Percentiles rank a stretch among this genome's conserved stretches.
These are phyloP conservation scores for Diorhabda sublineata DNA, from an alignment of 1,140 invertebrate species.

Conservation along the genomic window DNA sequence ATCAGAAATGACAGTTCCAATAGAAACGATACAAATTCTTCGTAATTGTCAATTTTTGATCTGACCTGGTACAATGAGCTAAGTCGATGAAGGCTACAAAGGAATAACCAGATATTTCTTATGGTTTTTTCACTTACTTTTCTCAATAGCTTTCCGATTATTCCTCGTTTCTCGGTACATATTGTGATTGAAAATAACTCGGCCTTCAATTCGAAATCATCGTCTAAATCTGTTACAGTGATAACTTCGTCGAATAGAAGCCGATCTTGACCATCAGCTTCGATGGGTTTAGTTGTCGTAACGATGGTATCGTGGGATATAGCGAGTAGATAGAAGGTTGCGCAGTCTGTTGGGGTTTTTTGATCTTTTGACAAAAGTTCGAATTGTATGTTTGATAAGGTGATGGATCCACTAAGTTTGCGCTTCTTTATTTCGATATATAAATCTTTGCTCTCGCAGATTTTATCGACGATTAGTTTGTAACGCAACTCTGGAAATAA, in stretches of 20 bases:
- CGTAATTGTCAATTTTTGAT: too few relatives aligned
- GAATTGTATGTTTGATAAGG: slow-evolving; percentile 20
- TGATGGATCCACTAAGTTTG: slow-evolving; percentile 8
- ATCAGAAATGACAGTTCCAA: too few relatives aligned
- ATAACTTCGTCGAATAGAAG: slow-evolving; percentile 11
- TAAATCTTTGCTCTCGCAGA: slow-evolving; percentile 14
- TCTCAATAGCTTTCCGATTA: background rate
- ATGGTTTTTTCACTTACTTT: background rate
- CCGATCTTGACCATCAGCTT: background rate
- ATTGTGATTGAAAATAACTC: slow-evolving; percentile 22
- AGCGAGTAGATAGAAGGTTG: slow-evolving; percentile 18
- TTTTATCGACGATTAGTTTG: slow-evolving; percentile 18
- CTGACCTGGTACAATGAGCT: too few relatives aligned
- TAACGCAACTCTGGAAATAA: slow-evolving; percentile 20
- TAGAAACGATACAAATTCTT: too few relatives aligned
- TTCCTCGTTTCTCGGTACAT: slow-evolving; percentile 8
- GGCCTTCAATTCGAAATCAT: slow-evolving; percentile 22
- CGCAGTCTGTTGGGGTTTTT: slow-evolving; percentile 1
- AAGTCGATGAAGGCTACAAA: too few relatives aligned
- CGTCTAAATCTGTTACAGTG: slow-evolving; percentile 11
- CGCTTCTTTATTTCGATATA: background rate
- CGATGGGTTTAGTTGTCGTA: slow-evolving; percentile 13
- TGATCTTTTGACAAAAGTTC: background rate
- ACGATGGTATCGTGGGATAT: slow-evolving; percentile 17
- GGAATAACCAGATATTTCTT: too few relatives aligned